A percentile compares a stretch with the other conserved stretches of the same genome.
Conservation (phyloP, 92 coral and sea anemone genomes). For the Porites evermanni region DNA sequence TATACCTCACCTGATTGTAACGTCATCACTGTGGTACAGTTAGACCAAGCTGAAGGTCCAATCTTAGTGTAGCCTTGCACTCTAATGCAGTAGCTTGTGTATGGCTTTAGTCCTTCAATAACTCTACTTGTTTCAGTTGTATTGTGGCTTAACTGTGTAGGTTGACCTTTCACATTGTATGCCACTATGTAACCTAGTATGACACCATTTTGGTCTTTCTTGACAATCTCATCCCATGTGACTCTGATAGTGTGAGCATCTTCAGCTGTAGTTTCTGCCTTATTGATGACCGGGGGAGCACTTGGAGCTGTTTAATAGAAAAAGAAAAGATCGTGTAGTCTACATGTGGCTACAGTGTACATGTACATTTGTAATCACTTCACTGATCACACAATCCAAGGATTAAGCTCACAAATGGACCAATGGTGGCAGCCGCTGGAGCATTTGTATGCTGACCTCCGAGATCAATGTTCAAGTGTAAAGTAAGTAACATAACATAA, state of each 20-base stretch:
- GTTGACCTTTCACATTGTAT: slow-evolving; percentile 31
- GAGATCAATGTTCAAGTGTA: too few relatives aligned
- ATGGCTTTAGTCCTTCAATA: slow-evolving; percentile 50
- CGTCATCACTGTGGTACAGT: slow-evolving; percentile 26
- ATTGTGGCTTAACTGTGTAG: background rate
- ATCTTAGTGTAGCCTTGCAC: slow-evolving; percentile 58
- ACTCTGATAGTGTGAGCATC: slow-evolving; percentile 72
- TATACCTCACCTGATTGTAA: slow-evolving; percentile 48
- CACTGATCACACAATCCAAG: too few relatives aligned
- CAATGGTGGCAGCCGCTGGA: too few relatives aligned
- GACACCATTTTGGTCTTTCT: slow-evolving; percentile 51
- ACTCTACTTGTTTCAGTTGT: slow-evolving; percentile 33
- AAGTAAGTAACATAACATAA: too few relatives aligned
- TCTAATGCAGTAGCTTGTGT: slow-evolving; percentile 63
- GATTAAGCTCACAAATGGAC: too few relatives aligned
- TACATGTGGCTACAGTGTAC: too few relatives aligned
- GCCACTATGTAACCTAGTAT: slow-evolving; percentile 60
- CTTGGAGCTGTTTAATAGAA: slow-evolving; percentile 47
- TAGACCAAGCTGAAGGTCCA: slow-evolving; percentile 27
- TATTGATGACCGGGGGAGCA: slow-evolving; percentile 47
- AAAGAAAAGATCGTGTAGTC: background rate
- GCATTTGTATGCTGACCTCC: too few relatives aligned
- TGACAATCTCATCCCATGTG: slow-evolving; percentile 49
- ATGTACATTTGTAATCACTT: too few relatives aligned
- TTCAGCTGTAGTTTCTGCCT: slow-evolving; percentile 13